Evolutionary conservation across 1,140 invertebrate species (phyloP).

Genomic region (Hesperophylax magnus): DNA sequence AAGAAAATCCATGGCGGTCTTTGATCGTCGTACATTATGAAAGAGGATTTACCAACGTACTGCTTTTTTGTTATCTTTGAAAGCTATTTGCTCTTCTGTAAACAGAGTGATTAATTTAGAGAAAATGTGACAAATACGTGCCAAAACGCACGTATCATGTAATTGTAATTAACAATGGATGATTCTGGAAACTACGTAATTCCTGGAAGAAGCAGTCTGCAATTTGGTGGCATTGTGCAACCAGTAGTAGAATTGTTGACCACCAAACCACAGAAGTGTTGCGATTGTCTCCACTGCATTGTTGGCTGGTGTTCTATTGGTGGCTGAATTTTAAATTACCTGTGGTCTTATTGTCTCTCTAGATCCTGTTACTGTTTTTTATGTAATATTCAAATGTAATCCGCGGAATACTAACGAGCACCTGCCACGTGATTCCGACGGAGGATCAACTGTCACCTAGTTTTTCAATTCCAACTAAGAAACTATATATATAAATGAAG

Average conservation of each 20-base stretch:
- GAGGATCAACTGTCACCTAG: background rate
- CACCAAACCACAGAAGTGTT: background rate
- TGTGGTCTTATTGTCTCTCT: background rate
- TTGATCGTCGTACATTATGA: too few relatives aligned
- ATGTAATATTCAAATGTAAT: constrained; percentile 4
- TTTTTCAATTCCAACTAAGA: background rate
- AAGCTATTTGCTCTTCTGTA: too few relatives aligned
- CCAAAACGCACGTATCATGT: too few relatives aligned
- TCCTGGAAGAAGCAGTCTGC: too few relatives aligned
- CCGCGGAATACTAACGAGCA: background rate
- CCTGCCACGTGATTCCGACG: background rate
- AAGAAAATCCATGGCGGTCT: too few relatives aligned
- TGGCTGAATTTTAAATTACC: constrained; percentile 3
- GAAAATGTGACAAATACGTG: too few relatives aligned
- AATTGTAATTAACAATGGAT: too few relatives aligned
- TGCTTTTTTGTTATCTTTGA: too few relatives aligned
- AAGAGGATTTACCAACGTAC: too few relatives aligned
- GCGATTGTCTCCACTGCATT: background rate
- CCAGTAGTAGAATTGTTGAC: background rate
- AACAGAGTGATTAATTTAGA: too few relatives aligned
- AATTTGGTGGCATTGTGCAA: too few relatives aligned
- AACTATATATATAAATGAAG: background rate
- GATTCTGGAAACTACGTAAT: too few relatives aligned
- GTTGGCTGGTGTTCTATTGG: background rate
- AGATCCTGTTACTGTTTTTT: constrained; percentile 24